Conservation (phyloP, 2,888 invertebrate species). For the Scaptomyza tumidula region DNA sequence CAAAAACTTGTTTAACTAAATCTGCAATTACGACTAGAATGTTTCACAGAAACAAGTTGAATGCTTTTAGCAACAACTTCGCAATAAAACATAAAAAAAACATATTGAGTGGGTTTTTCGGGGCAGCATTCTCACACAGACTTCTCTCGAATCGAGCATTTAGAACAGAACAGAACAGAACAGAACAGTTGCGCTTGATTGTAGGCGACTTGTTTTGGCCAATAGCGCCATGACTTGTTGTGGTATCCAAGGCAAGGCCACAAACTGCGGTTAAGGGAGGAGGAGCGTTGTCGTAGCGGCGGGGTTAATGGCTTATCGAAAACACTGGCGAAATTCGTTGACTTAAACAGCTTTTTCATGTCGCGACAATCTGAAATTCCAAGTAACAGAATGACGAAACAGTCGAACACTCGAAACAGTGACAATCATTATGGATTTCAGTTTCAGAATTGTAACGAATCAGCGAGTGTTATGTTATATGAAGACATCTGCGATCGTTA, state of each 20-base stretch:
- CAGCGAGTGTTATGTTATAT: slow-evolving; percentile 28
- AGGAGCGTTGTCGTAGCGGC: background rate
- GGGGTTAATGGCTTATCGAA: slow-evolving; percentile 39
- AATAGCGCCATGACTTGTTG: slow-evolving; percentile 76
- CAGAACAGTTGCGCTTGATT: slow-evolving; percentile 42
- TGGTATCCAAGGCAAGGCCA: slow-evolving; percentile 70
- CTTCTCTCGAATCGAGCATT: slow-evolving; percentile 17
- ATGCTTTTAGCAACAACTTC: slow-evolving; percentile 45
- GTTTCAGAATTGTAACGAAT: slow-evolving; percentile 51
- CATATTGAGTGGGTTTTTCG: slow-evolving; percentile 65
- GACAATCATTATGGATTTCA: slow-evolving; percentile 23
- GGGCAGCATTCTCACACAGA: slow-evolving; percentile 66
- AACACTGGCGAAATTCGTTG: slow-evolving; percentile 58
- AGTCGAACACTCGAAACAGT: slow-evolving; percentile 6
- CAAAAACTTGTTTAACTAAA: slow-evolving; percentile 68
- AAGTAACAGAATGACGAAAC: slow-evolving; percentile 45
- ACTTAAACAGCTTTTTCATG: slow-evolving; percentile 68
- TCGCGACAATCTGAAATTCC: slow-evolving; percentile 29
- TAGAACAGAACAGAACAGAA: slow-evolving; percentile 38
- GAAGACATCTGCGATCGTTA: slow-evolving; percentile 40
- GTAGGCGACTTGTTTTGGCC: slow-evolving; percentile 78
- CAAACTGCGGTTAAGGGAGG: slow-evolving; percentile 10
- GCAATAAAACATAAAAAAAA: slow-evolving; percentile 56
- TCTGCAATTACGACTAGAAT: slow-evolving; percentile 56
- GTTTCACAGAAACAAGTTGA: slow-evolving; percentile 62